phyloP scores from a whole-genome alignment of 2,113 vertebrate genomes.

The Irena cyanogastra region DNA sequence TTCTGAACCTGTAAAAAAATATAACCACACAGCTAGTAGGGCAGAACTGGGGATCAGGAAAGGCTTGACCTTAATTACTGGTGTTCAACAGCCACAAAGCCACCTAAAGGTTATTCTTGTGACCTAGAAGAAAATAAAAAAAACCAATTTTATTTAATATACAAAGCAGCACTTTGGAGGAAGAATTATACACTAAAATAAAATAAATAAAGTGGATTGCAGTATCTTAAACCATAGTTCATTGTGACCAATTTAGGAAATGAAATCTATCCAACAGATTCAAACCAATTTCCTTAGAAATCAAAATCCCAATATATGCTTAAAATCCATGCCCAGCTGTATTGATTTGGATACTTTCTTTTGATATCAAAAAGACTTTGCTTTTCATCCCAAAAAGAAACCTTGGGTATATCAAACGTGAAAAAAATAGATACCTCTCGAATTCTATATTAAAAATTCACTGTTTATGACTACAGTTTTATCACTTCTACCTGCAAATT shows the following conservation, averaged over 20 bases:
- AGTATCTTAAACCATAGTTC: not conserved
- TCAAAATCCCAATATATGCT: not conserved
- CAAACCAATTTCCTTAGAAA: not conserved
- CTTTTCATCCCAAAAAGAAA: not conserved
- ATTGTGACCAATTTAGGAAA: not conserved
- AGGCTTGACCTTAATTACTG: not conserved
- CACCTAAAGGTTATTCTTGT: not conserved
- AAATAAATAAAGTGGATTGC: not conserved
- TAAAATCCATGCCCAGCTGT: not conserved
- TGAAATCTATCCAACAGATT: not conserved
- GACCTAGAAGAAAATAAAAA: not conserved
- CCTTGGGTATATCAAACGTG: not conserved
- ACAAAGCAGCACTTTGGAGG: rapidly evolving
- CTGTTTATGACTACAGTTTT: not conserved
- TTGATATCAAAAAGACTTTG: not conserved
- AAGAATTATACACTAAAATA: not conserved
- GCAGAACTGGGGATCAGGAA: not conserved
- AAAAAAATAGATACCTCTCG: not conserved
- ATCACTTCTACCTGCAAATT: not conserved
- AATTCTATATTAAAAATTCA: not conserved
- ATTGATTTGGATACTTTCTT: not conserved
- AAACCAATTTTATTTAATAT: not conserved
- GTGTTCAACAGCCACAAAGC: not conserved
- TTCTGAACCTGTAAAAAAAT: not conserved
- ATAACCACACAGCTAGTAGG: not conserved